These are phyloP conservation scores for Lamprologus sp. DNA, from an alignment of 2,113 vertebrate genomes.

Conservation along the genomic window DNA sequence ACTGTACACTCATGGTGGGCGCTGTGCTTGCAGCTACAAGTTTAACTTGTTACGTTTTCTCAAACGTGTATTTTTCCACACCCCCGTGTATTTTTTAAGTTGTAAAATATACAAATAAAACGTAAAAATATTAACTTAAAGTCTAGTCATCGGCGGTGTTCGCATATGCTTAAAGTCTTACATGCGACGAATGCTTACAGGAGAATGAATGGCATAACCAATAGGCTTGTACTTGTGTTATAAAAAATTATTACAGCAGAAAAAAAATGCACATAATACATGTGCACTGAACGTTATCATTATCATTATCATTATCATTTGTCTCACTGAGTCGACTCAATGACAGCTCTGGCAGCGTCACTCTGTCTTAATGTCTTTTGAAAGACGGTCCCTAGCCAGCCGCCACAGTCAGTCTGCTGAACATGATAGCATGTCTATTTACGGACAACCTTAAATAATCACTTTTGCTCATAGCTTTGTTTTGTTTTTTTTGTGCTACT, in stretches of 20 bases:
- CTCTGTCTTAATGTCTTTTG: background rate
- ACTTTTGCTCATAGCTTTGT: background rate
- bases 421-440: background rate
- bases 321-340: background rate
- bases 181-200: background rate
- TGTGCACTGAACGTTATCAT: background rate
- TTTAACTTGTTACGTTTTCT: background rate
- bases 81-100: background rate
- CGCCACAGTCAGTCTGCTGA: background rate
- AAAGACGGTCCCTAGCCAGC: slow-evolving; percentile 10
- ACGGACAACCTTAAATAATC: background rate
- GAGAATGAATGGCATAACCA: background rate
- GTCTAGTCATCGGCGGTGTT: background rate
- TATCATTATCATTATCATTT: background rate
- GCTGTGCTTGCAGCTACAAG: background rate
- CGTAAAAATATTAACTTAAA: background rate
- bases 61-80: background rate
- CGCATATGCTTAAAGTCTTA: background rate
- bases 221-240: background rate
- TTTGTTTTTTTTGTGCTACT: background rate
- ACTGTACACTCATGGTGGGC: background rate
- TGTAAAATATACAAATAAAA: background rate
- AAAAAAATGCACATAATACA: background rate
- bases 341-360: background rate
- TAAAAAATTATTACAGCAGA: background rate